A percentile compares a stretch with the other conserved stretches of the same genome.
phyloP scores from a whole-genome alignment of 37 sponge, comb jelly and placozoan genomes.

The Hormiphora californensis region DNA sequence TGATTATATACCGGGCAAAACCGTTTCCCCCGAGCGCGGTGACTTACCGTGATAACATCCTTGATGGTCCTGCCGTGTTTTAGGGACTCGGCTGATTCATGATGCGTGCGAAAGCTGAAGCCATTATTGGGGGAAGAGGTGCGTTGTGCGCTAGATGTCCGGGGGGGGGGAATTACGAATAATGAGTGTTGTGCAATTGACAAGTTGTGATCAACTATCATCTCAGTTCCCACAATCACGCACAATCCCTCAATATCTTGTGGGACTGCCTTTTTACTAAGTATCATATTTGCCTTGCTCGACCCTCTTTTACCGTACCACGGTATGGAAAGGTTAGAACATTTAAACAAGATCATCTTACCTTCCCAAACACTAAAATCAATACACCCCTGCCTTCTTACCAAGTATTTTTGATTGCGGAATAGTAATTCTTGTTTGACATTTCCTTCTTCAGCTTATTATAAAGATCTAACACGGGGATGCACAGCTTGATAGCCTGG shows the following conservation, averaged over 20 bases:
- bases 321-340: too few relatives aligned
- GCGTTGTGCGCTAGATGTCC: conserved; percentile 96
- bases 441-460: conserved; percentile 83
- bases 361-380: too few relatives aligned
- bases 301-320: too few relatives aligned
- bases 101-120: conserved; percentile 57
- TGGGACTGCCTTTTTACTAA: too few relatives aligned
- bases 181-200: conserved; percentile 54
- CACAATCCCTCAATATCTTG: too few relatives aligned
- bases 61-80: conserved; percentile 59
- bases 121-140: conserved; percentile 73
- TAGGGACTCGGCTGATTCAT: conserved; percentile 61
- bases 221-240: too few relatives aligned
- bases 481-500: conserved; percentile 74
- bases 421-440: conserved; percentile 64
- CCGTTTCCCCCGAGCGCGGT: too few relatives aligned
- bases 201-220: background rate
- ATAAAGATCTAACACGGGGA: conserved; percentile 77
- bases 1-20: too few relatives aligned
- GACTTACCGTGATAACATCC: conserved; percentile 53
- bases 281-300: too few relatives aligned
- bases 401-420: conserved; percentile 28
- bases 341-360: too few relatives aligned
- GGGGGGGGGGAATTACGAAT: conserved; percentile 77
- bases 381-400: too few relatives aligned